These are phyloP conservation scores for Vicugna pacos DNA, from an alignment of 2,113 vertebrate species.

Conservation along the genomic window DNA sequence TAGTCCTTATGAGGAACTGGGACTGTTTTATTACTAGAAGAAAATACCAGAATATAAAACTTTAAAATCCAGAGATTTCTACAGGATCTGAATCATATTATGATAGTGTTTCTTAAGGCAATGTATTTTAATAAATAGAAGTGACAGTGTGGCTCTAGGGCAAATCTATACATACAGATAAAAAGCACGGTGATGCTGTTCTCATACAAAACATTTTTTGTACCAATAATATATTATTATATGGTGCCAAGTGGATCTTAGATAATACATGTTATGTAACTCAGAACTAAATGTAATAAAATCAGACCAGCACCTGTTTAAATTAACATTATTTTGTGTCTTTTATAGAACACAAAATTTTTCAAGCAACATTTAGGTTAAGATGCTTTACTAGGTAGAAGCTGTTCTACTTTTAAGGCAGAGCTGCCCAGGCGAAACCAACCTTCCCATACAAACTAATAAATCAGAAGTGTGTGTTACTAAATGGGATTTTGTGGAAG, in stretches of 20 bases:
- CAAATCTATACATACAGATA: neutral
- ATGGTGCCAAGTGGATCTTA: neutral
- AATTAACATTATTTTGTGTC: neutral
- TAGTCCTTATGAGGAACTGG: neutral
- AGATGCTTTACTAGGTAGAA: neutral
- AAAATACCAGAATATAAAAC: neutral
- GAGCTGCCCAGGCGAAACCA: neutral
- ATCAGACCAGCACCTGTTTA: neutral
- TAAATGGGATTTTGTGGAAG: neutral
- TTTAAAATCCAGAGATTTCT: neutral
- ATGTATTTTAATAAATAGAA: slow-evolving; percentile 10
- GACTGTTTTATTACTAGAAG: neutral
- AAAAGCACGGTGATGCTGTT: neutral
- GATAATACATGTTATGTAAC: neutral
- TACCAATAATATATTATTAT: neutral
- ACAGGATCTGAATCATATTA: neutral
- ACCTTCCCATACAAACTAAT: neutral
- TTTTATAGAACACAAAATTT: neutral
- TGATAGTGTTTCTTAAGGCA: neutral
- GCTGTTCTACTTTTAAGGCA: neutral
- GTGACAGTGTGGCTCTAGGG: neutral
- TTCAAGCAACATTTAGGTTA: neutral
- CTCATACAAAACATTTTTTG: neutral
- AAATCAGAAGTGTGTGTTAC: neutral
- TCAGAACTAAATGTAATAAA: neutral